Conservation (phyloP, 2,113 vertebrate genomes). For the Solea senegalensis region DNA sequence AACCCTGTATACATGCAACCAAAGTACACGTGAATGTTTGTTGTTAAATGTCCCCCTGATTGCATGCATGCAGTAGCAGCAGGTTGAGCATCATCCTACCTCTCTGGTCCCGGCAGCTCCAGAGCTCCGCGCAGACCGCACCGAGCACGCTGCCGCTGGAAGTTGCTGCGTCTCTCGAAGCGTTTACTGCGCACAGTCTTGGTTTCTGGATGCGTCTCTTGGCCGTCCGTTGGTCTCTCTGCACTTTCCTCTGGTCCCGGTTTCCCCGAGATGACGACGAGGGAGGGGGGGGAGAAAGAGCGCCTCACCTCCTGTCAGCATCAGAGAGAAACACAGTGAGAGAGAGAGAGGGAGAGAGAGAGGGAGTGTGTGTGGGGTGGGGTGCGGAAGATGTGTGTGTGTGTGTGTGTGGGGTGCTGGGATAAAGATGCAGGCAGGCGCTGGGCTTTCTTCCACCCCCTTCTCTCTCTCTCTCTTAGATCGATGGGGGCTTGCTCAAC, state of each 20-base stretch:
- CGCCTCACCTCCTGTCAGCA: constrained; percentile 57
- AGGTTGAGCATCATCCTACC: constrained; percentile 8
- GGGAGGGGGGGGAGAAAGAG: constrained; percentile 3
- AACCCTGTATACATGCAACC: neutral
- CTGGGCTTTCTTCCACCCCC: constrained; percentile 7
- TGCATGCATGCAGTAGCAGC: neutral
- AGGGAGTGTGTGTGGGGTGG: neutral
- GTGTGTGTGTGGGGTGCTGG: too few relatives aligned
- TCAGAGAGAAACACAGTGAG: constrained; percentile 7
- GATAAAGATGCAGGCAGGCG: constrained; percentile 36
- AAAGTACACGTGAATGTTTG: neutral
- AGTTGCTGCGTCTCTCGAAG: constrained; percentile 30
- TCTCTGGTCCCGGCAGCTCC: constrained; percentile 4
- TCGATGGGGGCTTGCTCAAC: constrained; percentile 28
- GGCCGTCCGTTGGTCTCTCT: neutral
- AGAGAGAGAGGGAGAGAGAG: constrained; percentile 2
- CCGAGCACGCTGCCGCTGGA: constrained; percentile 17
- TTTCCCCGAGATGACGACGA: constrained; percentile 32
- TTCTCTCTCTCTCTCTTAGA: constrained; percentile 14
- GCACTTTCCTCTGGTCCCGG: neutral
- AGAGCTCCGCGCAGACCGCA: constrained; percentile 16
- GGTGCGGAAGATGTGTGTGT: neutral
- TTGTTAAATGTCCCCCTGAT: neutral
- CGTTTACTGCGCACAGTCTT: constrained; percentile 9
- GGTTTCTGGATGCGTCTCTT: neutral